Evolutionary conservation across 2,797 vertebrate species (phyloP).

Genomic region (Myotis daubentonii): DNA sequence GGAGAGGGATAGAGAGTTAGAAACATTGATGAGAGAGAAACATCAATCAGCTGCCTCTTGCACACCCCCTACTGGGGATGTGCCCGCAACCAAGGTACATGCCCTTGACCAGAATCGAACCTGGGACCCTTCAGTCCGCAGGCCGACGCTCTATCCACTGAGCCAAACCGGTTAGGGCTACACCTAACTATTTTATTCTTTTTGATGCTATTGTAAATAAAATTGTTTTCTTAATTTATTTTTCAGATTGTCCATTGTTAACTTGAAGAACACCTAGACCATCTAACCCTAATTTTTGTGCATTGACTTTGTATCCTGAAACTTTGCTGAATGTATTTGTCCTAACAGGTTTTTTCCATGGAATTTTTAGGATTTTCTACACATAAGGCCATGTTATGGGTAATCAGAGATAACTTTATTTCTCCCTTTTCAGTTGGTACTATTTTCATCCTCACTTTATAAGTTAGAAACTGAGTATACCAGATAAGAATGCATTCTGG

Average conservation of each 20-base stretch:
- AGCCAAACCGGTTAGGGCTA: not conserved
- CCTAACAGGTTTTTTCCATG: not conserved
- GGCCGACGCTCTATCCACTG: too few species aligned
- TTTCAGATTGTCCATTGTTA: not conserved
- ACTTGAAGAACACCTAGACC: not conserved
- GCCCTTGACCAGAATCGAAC: too few species aligned
- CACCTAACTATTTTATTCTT: not conserved
- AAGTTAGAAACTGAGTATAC: not conserved
- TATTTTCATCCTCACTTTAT: constrained; percentile 4
- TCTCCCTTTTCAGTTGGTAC: not conserved
- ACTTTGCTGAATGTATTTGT: not conserved
- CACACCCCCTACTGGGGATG: too few species aligned
- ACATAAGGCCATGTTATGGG: not conserved
- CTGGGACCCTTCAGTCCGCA: too few species aligned
- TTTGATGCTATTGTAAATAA: not conserved
- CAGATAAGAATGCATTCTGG: constrained; percentile 5
- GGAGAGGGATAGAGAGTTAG: too few species aligned
- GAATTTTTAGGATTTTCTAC: not conserved
- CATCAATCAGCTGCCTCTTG: too few species aligned
- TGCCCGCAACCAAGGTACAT: too few species aligned
- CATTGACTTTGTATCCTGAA: not conserved
- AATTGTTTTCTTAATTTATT: not conserved
- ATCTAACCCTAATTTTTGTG: not conserved
- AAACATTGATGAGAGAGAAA: too few species aligned
- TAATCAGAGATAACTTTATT: not conserved